Percentiles rank a stretch among this genome's conserved stretches.
Conservation (phyloP, 2,797 vertebrate species). For the Enteromius viviparus region DNA sequence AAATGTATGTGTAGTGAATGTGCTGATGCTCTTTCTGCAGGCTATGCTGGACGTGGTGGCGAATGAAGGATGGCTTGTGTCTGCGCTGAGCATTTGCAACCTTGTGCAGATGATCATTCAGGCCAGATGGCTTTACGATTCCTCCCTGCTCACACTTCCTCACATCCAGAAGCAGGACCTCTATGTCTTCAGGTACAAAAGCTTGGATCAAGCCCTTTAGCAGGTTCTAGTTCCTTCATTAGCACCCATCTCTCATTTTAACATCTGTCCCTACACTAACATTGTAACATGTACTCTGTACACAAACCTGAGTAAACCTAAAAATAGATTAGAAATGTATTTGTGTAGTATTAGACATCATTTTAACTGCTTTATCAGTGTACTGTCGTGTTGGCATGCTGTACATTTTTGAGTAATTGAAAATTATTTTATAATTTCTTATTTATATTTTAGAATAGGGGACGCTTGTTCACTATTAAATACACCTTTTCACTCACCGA, state of each 20-base stretch:
- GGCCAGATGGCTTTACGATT: conserved; percentile 91
- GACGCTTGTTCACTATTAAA: too few species aligned
- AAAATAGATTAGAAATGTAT: background rate
- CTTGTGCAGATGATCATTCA: conserved; percentile 96
- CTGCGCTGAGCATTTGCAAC: conserved; percentile 86
- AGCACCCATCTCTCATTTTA: background rate
- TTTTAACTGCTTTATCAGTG: background rate
- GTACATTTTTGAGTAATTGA: background rate
- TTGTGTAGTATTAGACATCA: background rate
- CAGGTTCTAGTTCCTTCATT: background rate
- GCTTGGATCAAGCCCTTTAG: too few species aligned
- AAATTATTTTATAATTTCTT: background rate
- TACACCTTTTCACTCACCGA: too few species aligned
- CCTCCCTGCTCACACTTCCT: conserved; percentile 88
- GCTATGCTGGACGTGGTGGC: conserved; percentile 95
- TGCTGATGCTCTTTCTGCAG: conserved; percentile 69
- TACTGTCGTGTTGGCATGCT: background rate
- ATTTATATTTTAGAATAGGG: too few species aligned
- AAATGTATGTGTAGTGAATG: background rate
- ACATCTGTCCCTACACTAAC: too few species aligned
- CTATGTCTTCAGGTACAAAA: conserved; percentile 87
- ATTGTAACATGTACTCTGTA: too few species aligned
- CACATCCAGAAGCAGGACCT: conserved; percentile 88
- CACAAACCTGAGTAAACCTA: background rate
- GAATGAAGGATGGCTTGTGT: conserved; percentile 92